Evolutionary conservation across 2,113 vertebrate genomes (phyloP), one percentile per base, ranked within the genome.

Genomic region (Triplophysa dalaica): DNA sequence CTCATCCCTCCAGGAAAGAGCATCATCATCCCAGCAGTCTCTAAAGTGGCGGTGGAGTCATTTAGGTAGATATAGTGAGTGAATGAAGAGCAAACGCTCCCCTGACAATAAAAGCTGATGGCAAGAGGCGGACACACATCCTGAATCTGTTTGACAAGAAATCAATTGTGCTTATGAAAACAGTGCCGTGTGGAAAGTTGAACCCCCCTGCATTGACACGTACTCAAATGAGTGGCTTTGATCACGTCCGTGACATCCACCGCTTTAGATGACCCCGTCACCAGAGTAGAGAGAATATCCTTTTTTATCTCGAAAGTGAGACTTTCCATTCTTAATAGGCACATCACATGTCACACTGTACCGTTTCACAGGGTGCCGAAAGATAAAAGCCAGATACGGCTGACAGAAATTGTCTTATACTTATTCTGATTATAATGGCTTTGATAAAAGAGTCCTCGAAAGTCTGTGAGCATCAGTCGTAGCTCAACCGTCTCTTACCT

Each of bases 401-500:
- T 77, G 74, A 65, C 74, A 76, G 60, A 65, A 65, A 65, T 21
- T 9, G 72, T 11, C 45, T 62, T 38, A n/a, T 6, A 52, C 50
- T 17, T 14, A 33, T 75, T 64, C 38, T 43, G 33, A 45, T 75
- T 41, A 62, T 76, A 52, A 76, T 21, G 17, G 74, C 74, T 76
- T 76, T 76, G 60, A 76, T 38, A 33, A 6, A 7, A 65, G 11
- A 65, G 74, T 24, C 17, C 10, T 2, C 14, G 56, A 70, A 17
- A 69, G 67, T 69, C 67, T 14, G 11, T 16, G 52, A 58, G 68
- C 16, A 19, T 50, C 60, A 19, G 9, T 29, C n/a, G 12, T 9
- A 11, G 41, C 80, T 66, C 60, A 22, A n/a, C 45, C 16, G 12
- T 17, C 21, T 61, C 81, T 66, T 91, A 99, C 98, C 95, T 98